phyloP scores from a whole-genome alignment of 2,888 invertebrate genomes.

The Ophioninae sp. region DNA sequence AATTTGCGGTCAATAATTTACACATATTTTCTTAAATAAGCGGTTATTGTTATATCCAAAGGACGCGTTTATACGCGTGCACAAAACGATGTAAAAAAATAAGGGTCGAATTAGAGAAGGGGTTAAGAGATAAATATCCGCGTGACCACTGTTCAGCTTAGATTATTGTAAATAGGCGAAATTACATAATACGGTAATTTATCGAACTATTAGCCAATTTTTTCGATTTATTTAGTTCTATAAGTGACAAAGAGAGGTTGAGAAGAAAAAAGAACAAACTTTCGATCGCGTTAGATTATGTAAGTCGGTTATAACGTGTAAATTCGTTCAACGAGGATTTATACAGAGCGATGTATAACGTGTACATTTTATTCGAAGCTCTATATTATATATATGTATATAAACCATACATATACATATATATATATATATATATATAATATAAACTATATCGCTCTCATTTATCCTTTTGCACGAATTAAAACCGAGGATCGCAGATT shows the following conservation, averaged over 20 bases:
- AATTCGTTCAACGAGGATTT: slow-evolving; percentile 33
- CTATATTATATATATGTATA: neutral
- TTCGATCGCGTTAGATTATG: slow-evolving; percentile 21
- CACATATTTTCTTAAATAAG: slow-evolving; percentile 62
- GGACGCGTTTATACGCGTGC: slow-evolving; percentile 27
- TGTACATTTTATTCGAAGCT: slow-evolving; percentile 44
- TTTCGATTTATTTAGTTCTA: slow-evolving; percentile 50
- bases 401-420: neutral
- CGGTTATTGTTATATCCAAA: slow-evolving; percentile 42
- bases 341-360: slow-evolving; percentile 39
- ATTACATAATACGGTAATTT: slow-evolving; percentile 54
- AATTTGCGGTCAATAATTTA: slow-evolving; percentile 46
- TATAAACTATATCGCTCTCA: slow-evolving; percentile 22
- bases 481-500: neutral
- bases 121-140: slow-evolving; percentile 37
- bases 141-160: slow-evolving; percentile 55
- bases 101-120: neutral
- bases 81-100: slow-evolving; percentile 27
- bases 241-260: slow-evolving; percentile 20
- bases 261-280: slow-evolving; percentile 10
- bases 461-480: slow-evolving; percentile 48
- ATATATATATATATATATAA: neutral
- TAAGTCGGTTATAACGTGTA: slow-evolving; percentile 14
- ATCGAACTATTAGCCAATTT: slow-evolving; percentile 49
- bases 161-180: slow-evolving; percentile 64